A percentile compares a stretch with the other conserved stretches of the same genome.
Evolutionary conservation across 2,113 vertebrate genomes (phyloP).

Genomic region (Amblyopsis rosae): DNA sequence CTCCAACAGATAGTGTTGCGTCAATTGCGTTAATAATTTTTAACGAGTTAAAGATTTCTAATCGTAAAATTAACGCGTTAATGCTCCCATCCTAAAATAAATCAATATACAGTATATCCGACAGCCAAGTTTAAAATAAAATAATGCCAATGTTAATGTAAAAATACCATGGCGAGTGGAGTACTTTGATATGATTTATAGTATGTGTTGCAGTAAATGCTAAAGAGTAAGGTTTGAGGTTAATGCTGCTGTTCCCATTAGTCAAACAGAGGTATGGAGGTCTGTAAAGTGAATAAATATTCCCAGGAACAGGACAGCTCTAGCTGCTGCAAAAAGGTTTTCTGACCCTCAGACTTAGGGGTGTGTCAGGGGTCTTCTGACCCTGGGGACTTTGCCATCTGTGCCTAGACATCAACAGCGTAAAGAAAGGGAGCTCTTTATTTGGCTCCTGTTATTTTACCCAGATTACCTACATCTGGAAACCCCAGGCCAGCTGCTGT

Average conservation of each 20-base stretch:
- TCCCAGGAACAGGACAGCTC: constrained; percentile 50
- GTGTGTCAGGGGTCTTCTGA: constrained; percentile 51
- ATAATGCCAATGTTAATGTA: too few relatives aligned
- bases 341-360: constrained; percentile 38
- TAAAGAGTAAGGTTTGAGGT: too few relatives aligned
- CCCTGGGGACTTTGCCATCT: constrained; percentile 49
- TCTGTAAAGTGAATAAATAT: constrained; percentile 30
- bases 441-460: constrained; percentile 32
- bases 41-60: too few relatives aligned
- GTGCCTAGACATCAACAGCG: constrained; percentile 43
- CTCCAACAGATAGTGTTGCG: too few relatives aligned
- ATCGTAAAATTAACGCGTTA: too few relatives aligned
- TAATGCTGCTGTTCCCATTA: constrained; percentile 17
- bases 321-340: constrained; percentile 58
- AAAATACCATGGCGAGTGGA: too few relatives aligned
- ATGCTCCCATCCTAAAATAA: too few relatives aligned
- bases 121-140: too few relatives aligned
- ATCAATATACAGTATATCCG: too few relatives aligned
- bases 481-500: not conserved
- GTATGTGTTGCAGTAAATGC: too few relatives aligned
- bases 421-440: constrained; percentile 32
- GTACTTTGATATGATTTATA: too few relatives aligned
- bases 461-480: not conserved
- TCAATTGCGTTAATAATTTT: too few relatives aligned
- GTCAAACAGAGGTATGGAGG: constrained; percentile 21